Conservation (phyloP, 1,140 invertebrate genomes). For the Pseudachorutes palmiensis region DNA sequence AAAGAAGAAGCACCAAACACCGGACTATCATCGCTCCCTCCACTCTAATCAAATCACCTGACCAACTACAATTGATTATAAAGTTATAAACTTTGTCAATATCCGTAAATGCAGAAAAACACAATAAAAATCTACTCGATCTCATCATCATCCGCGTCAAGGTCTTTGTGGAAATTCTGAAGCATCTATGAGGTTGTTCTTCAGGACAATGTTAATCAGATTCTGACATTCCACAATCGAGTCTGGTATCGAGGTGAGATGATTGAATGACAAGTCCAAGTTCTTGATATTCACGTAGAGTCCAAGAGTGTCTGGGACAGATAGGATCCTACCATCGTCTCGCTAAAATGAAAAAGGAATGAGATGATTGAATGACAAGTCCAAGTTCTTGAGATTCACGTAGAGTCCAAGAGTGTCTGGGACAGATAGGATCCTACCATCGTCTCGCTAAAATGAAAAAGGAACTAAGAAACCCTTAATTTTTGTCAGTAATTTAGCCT, state of each 20-base stretch:
- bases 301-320: constrained; percentile 38
- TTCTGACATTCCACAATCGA: constrained; percentile 59
- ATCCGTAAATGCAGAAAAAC: no score
- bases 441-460: constrained; percentile 46
- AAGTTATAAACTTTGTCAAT: no score
- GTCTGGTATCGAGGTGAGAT: constrained; percentile 64
- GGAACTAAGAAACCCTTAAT: neutral
- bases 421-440: constrained; percentile 69
- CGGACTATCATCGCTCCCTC: no score
- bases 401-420: no score
- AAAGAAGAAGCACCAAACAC: constrained; percentile 50
- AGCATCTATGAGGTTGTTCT: constrained; percentile 76
- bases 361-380: no score
- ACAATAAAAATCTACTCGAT: no score
- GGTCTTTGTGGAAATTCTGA: constrained; percentile 76
- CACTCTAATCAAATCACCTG: no score
- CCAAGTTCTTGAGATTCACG: constrained; percentile 62
- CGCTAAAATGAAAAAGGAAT: no score
- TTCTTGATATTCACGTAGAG: constrained; percentile 48
- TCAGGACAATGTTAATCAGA: constrained; percentile 67
- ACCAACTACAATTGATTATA: no score
- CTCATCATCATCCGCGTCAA: no score
- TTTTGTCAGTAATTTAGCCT: neutral
- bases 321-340: no score
- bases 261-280: constrained; percentile 81